Conservation (phyloP, 2,113 vertebrate species). For the Salminus brasiliensis region DNA sequence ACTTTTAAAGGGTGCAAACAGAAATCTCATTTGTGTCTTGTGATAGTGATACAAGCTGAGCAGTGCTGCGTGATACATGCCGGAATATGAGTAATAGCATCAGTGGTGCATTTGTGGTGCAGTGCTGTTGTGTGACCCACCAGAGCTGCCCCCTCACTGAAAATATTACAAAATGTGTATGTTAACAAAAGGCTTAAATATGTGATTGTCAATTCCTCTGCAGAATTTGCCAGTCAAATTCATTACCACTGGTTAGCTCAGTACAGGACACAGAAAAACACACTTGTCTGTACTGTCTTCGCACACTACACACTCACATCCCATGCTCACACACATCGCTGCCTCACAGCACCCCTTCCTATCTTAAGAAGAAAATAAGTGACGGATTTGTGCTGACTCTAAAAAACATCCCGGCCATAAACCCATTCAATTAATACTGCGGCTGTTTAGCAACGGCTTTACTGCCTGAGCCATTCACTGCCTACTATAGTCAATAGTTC, state of each 20-base stretch:
- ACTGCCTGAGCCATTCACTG: conserved; percentile 59
- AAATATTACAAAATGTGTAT: too few species aligned
- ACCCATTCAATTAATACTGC: conserved; percentile 62
- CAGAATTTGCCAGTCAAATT: too few species aligned
- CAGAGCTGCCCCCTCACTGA: neutral
- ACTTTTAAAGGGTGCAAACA: too few species aligned
- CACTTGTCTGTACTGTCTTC: neutral
- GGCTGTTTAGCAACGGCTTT: conserved; percentile 41
- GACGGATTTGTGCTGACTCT: conserved; percentile 59
- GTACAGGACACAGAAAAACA: neutral
- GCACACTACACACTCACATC: conserved; percentile 12
- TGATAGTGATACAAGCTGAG: neutral
- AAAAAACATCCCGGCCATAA: conserved; percentile 49
- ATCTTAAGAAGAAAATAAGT: conserved; percentile 34
- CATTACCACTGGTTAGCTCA: too few species aligned
- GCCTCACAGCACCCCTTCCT: conserved; percentile 27
- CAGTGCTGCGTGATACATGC: neutral
- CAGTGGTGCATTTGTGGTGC: neutral
- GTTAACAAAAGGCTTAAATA: too few species aligned
- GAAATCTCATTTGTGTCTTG: neutral
- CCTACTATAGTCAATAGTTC: conserved; percentile 54
- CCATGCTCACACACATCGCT: neutral
- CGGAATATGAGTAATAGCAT: neutral
- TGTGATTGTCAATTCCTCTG: too few species aligned
- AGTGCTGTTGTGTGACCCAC: neutral